These are phyloP conservation scores for Conus betulinus DNA, from an alignment of 1,140 invertebrate genomes.

Conservation along the genomic window DNA sequence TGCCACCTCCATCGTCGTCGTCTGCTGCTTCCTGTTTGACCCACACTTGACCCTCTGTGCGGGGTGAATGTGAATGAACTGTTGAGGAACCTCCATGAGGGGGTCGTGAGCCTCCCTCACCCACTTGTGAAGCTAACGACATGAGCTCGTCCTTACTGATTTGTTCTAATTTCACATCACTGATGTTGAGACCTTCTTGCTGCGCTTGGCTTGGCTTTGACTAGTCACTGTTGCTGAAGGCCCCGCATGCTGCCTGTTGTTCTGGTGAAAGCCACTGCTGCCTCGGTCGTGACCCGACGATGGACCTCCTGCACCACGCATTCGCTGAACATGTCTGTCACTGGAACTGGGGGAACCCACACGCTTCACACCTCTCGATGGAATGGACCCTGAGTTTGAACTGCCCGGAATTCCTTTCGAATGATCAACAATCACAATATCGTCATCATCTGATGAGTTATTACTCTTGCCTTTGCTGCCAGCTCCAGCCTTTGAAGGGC, in stretches of 20 bases:
- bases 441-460: constrained; percentile 31
- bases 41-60: not conserved
- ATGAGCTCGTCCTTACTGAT: constrained; percentile 27
- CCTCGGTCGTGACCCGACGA: not conserved
- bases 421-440: constrained; percentile 12
- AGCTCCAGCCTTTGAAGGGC: not conserved
- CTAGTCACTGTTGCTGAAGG: constrained; percentile 29
- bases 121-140: constrained; percentile 27
- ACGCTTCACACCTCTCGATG: not conserved
- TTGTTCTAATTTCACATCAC: constrained; percentile 29
- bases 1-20: constrained; percentile 11
- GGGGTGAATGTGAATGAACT: not conserved
- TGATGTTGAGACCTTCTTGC: constrained; percentile 1
- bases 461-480: not conserved
- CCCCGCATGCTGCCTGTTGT: not conserved
- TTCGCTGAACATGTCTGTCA: not conserved
- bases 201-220: not conserved
- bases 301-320: not conserved
- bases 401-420: constrained; percentile 25
- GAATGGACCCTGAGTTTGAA: constrained; percentile 39
- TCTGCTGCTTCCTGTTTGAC: constrained; percentile 28
- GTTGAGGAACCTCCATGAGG: not conserved
- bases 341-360: not conserved
- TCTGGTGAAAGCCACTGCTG: not conserved
- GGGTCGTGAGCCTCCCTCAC: constrained; percentile 29